Evolutionary conservation across 2,113 vertebrate species (phyloP).

Genomic region (Corythoichthys intestinalis): DNA sequence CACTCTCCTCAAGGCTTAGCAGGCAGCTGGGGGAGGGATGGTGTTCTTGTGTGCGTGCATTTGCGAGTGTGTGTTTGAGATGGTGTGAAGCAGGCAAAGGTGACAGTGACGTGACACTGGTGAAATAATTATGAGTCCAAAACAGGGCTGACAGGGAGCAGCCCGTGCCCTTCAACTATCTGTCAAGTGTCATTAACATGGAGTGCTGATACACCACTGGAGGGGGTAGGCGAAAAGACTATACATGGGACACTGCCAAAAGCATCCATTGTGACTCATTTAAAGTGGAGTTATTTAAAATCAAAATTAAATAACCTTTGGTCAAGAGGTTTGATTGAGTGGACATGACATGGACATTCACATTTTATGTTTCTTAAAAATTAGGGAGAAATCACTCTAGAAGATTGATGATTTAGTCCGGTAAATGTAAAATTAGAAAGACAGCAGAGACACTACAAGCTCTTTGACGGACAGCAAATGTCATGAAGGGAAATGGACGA

Average conservation of each 20-base stretch:
- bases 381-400: neutral
- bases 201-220: slow-evolving; percentile 75
- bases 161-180: slow-evolving; percentile 95
- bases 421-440: neutral
- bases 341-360: slow-evolving; percentile 2
- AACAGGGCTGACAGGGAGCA: slow-evolving; percentile 98
- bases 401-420: neutral
- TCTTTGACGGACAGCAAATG: neutral
- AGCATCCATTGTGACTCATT: slow-evolving; percentile 10
- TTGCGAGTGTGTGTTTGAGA: slow-evolving; percentile 68
- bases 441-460: neutral
- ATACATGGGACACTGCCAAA: slow-evolving; percentile 24
- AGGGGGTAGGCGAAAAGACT: slow-evolving; percentile 36
- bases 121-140: slow-evolving; percentile 99
- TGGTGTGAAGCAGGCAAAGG: slow-evolving; percentile 87
- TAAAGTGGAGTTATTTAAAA: slow-evolving; percentile 25
- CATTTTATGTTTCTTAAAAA: neutral
- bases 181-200: slow-evolving; percentile 96
- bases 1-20: slow-evolving; percentile 49
- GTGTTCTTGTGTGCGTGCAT: slow-evolving; percentile 20
- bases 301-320: slow-evolving; percentile 15
- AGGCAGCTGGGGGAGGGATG: slow-evolving; percentile 19
- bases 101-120: slow-evolving; percentile 99
- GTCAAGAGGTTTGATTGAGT: slow-evolving; percentile 3
- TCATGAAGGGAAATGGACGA: neutral